Base-by-base conservation (phyloP, 2,113 vertebrate genomes). In the Benitochromis conjunctus region DNA sequence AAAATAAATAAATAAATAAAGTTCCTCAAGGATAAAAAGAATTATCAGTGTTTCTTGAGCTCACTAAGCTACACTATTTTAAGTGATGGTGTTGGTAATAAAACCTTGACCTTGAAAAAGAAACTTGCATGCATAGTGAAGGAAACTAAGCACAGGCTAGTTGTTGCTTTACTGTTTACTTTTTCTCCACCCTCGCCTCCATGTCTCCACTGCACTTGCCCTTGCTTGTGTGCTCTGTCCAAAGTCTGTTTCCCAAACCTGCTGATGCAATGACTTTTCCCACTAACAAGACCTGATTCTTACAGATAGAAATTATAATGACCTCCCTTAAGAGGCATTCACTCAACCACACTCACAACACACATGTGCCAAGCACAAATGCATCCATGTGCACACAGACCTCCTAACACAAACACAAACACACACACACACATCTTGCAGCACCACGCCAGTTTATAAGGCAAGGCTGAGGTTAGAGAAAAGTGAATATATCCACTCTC, bases 281-380 rank as follows among this genome's bases (percentile, higher is more conserved):
- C 29, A 21, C 85, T 91, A 87, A 91, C 83, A 94, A 92, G 71
- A 88, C 18, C 38, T 16, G 66, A 87, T 88, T 87, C 81, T 90
- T 78, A 69, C 60, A 90, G 87, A 94, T 84, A 89, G 80, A 91
- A 91, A 91, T 92, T 89, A 92, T 96, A 95, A 95, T 94, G 91
- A 95, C 88, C 86, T 96, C 95, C 94, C 93, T 93, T 84, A 94
- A 93, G 94, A 94, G 86, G 80, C 81, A 31, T 62, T 80, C 84
- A 82, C 55, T 31, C 66, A 57, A 51, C 46, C 74, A 82, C 74
- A 74, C 21, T 53, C 69, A 34, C 79, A 83, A 46, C 48, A 26
- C 31, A 69, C 77, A 74, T n/a, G 54, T 54, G 78, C 31, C 46
- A 51, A 71, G 2, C 74, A 57, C 46, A 81, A 16, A 82, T 21